Conservation (phyloP, 2,797 vertebrate genomes). For the Falco peregrinus region DNA sequence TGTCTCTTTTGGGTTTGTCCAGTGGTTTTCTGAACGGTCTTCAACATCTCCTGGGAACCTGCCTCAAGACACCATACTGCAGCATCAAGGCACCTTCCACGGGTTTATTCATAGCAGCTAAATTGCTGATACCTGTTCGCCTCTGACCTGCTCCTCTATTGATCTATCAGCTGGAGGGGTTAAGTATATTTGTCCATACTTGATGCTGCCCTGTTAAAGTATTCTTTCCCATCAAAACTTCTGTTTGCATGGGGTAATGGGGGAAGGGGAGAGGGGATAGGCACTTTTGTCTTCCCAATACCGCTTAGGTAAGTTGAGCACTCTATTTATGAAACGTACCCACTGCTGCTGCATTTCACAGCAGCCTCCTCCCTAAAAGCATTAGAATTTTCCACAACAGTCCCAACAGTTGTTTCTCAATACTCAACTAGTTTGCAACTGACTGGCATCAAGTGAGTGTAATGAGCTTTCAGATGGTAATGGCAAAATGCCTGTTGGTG, state of each 20-base stretch:
- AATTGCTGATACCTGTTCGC: background rate
- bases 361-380: conserved; percentile 13
- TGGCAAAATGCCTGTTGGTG: background rate
- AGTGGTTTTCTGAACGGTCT: background rate
- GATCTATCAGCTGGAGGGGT: background rate
- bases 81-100: background rate
- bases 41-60: background rate
- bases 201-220: background rate
- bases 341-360: background rate
- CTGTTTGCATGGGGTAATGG: background rate
- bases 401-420: conserved; percentile 25
- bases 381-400: conserved; percentile 32
- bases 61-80: background rate
- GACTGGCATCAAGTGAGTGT: background rate
- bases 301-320: background rate
- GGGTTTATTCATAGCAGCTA: background rate
- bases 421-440: background rate
- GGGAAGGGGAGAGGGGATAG: background rate
- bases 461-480: background rate
- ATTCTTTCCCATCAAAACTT: background rate
- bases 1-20: background rate
- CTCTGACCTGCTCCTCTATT: background rate
- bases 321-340: background rate
- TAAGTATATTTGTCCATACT: background rate
- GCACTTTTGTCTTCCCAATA: background rate